Base-by-base conservation (phyloP, 2,888 invertebrate species). In the Luperina nickerlii region DNA sequence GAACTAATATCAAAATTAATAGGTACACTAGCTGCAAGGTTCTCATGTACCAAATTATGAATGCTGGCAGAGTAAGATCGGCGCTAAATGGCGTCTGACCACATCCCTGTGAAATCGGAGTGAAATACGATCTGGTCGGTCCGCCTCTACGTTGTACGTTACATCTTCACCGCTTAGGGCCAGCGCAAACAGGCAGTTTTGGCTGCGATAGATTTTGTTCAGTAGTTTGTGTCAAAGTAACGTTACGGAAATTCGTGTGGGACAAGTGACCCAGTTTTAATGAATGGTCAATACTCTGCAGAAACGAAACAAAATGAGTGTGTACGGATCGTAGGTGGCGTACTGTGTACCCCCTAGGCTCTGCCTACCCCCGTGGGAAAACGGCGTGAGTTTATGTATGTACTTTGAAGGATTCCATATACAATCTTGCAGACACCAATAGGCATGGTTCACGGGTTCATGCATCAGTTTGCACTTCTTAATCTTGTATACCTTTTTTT, bases 61-160 rank as follows among this genome's bases (percentile, higher is more conserved):
- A 76, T 67, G 48, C 62, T 71, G 32, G 70, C 45, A 69, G 71
- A 68, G 24, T 77, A 45, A 57, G 45, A 69, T 78, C 27, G 57
- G 60, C 32, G 69, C 57, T 75, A 76, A 85, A 82, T 75, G 70
- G 76, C 67, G 54, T 48, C 51, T 69, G 67, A 83, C 81, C 78
- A 68, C 75, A 83, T 75, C 68, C 18, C 48, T 27, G 54, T 62
- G 87, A 68, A 76, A 73, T 76, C 72, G 65, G 65, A n/a, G 60
- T 79, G 68, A 82, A 74, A 78, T 76, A 78, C 51, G 68, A 78
- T 54, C 63, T 38, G 65, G 57, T 20, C 51, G 60, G 27, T n/a
- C 71, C 74, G 74, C 76, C 82, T 72, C 79, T 82, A 66, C 74
- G 57, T 75, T 82, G 86, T 89, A 68, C 63, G 78, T 79, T 76